phyloP scores from a whole-genome alignment of 2,888 invertebrate species.

The Galeruca laticollis region DNA sequence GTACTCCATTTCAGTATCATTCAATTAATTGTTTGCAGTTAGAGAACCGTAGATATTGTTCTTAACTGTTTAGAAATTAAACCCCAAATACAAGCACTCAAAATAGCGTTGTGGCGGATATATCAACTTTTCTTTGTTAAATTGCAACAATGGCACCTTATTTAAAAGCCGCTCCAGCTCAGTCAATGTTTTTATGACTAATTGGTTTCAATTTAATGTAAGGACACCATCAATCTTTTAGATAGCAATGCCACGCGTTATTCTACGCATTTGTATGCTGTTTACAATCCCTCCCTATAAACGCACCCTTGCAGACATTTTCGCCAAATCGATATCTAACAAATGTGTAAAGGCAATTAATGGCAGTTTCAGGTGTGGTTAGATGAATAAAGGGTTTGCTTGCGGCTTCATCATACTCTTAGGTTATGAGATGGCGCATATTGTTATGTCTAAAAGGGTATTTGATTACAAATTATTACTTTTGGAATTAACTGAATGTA shows the following conservation, averaged over 20 bases:
- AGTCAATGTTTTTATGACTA: background rate
- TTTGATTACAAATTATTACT: background rate
- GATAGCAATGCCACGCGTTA: background rate
- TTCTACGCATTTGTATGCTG: background rate
- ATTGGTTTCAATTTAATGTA: background rate
- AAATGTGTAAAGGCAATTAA: background rate
- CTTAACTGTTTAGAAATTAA: too few relatives aligned
- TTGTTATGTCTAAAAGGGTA: background rate
- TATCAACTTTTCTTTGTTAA: too few relatives aligned
- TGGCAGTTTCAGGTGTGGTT: conserved; percentile 1
- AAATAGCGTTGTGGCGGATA: too few relatives aligned
- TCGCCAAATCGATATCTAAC: background rate
- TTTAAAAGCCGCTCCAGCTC: too few relatives aligned
- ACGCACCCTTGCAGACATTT: background rate
- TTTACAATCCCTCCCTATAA: background rate
- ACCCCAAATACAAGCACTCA: too few relatives aligned
- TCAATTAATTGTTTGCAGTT: too few relatives aligned
- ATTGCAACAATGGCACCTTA: too few relatives aligned
- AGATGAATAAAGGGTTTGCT: background rate
- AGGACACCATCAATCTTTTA: background rate
- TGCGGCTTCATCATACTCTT: background rate
- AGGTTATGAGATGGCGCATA: background rate
- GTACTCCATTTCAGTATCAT: too few relatives aligned
- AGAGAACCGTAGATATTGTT: too few relatives aligned
- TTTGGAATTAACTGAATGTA: background rate